Evolutionary conservation across 1,140 invertebrate genomes (phyloP).

Genomic region (Vanessa atalanta): DNA sequence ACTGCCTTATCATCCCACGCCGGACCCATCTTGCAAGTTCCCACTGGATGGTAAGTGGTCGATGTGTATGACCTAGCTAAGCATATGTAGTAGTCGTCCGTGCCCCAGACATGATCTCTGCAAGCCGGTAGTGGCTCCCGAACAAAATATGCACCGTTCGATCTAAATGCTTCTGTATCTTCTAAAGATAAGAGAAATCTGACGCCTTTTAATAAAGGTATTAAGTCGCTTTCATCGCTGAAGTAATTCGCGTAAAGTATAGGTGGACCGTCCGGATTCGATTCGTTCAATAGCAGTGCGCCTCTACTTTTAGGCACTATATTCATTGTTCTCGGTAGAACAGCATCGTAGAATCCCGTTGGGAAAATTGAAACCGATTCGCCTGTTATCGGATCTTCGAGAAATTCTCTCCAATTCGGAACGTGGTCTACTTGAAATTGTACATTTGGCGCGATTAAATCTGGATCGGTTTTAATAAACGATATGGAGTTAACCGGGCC

Average conservation of each 20-base stretch:
- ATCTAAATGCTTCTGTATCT: constrained; percentile 81
- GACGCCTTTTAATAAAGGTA: constrained; percentile 74
- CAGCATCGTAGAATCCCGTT: constrained; percentile 38
- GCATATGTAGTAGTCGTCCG: constrained; percentile 88
- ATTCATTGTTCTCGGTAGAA: constrained; percentile 37
- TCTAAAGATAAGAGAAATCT: constrained; percentile 44
- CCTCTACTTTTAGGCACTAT: constrained; percentile 82
- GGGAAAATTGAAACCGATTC: constrained; percentile 41
- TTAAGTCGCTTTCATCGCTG: constrained; percentile 81
- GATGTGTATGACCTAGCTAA: constrained; percentile 84
- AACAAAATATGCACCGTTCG: constrained; percentile 81
- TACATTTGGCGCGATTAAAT: constrained; percentile 81
- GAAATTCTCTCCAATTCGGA: constrained; percentile 31
- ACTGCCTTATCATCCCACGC: constrained; percentile 68
- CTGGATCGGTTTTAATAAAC: constrained; percentile 75
- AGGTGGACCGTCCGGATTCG: constrained; percentile 87
- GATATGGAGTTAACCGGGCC: constrained; percentile 75
- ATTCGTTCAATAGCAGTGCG: constrained; percentile 82
- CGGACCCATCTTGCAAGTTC: constrained; percentile 84
- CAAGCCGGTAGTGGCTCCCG: constrained; percentile 83
- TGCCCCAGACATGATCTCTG: constrained; percentile 81
- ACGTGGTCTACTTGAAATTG: constrained; percentile 67
- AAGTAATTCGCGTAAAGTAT: constrained; percentile 91
- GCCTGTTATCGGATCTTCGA: constrained; percentile 37
- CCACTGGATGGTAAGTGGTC: constrained; percentile 83